Percentiles rank a stretch among this genome's conserved stretches.
Conservation (phyloP, 2,113 vertebrate species). For the Rafetus swinhoei region DNA sequence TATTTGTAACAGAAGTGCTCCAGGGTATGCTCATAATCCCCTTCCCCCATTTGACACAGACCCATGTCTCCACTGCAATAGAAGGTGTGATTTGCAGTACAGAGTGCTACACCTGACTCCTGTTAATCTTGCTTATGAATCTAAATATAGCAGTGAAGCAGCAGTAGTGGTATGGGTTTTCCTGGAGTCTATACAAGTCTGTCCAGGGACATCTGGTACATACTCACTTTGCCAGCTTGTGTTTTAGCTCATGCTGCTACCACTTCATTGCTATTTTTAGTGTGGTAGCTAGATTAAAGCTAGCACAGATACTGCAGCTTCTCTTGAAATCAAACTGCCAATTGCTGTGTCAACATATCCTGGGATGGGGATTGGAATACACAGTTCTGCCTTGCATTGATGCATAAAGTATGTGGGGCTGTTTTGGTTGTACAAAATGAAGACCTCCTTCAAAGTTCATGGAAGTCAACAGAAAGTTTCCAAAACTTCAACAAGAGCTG, state of each 20-base stretch:
- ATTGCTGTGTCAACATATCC: neutral
- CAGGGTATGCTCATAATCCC: neutral
- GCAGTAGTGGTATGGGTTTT: neutral
- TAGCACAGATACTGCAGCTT: neutral
- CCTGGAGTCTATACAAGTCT: neutral
- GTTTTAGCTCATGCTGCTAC: neutral
- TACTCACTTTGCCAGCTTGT: neutral
- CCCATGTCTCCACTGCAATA: neutral
- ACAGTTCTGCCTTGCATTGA: neutral
- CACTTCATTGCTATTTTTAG: neutral
- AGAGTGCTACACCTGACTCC: neutral
- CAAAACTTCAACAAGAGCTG: neutral
- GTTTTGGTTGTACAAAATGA: neutral
- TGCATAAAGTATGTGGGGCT: neutral
- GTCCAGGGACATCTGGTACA: neutral
- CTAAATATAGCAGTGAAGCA: neutral
- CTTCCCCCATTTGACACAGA: neutral
- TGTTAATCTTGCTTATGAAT: neutral
- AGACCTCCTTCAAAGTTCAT: neutral
- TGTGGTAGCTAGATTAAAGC: neutral
- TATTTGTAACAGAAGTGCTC: neutral
- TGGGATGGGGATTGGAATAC: neutral
- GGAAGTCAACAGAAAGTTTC: neutral
- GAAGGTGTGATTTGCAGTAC: neutral
- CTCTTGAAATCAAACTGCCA: neutral